phyloP scores from a whole-genome alignment of 2,113 vertebrate species.

The Merops nubicus region DNA sequence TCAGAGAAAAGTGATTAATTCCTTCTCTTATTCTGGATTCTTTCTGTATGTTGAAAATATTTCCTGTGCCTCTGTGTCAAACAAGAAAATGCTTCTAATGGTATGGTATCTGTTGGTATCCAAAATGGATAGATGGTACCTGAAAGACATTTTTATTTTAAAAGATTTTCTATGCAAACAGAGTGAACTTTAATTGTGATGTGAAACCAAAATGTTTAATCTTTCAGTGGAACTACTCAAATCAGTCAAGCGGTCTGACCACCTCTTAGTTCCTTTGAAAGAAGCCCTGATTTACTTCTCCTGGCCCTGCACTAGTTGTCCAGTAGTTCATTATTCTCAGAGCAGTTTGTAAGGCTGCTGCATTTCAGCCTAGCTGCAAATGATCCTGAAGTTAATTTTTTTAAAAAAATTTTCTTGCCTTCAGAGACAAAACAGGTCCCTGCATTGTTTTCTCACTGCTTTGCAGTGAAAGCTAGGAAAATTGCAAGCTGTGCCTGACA shows the following conservation, averaged over 20 bases:
- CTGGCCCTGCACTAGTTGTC: background rate
- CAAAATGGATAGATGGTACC: background rate
- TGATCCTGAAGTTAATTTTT: background rate
- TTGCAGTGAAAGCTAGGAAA: background rate
- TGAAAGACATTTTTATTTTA: background rate
- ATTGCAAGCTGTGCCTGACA: background rate
- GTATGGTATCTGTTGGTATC: background rate
- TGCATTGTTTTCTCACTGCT: background rate
- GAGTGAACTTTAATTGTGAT: background rate
- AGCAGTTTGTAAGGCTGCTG: background rate
- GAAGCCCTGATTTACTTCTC: background rate
- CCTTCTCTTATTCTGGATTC: background rate
- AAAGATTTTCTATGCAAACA: background rate
- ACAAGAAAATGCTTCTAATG: background rate
- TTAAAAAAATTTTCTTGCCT: background rate
- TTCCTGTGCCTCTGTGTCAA: background rate
- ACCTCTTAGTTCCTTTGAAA: background rate
- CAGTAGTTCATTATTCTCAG: background rate
- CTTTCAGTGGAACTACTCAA: background rate
- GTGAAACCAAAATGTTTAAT: background rate
- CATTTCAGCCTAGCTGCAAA: background rate
- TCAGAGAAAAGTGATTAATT: background rate
- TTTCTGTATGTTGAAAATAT: background rate
- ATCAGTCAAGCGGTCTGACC: background rate
- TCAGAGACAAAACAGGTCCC: background rate